Conservation (phyloP, 2,797 vertebrate genomes). For the Cyprinodon diabolis region DNA sequence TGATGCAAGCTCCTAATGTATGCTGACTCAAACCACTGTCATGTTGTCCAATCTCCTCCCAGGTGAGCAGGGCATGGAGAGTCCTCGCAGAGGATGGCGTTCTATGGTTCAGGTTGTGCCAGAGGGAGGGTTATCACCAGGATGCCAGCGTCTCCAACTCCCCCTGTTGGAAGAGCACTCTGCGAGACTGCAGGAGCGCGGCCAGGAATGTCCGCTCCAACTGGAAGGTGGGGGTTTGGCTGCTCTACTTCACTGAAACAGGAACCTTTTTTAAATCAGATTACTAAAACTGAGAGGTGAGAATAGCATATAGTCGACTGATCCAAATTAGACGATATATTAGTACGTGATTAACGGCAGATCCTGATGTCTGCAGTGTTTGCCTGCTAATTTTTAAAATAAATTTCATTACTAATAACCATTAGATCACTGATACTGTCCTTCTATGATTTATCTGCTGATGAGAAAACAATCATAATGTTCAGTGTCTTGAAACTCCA, state of each 20-base stretch:
- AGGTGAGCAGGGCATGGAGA: constrained; percentile 95
- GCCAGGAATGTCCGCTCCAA: constrained; percentile 86
- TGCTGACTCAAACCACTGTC: constrained; percentile 49
- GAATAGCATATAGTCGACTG: background rate
- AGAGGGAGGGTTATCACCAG: constrained; percentile 84
- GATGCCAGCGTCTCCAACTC: constrained; percentile 84
- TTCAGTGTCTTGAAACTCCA: constrained; percentile 28
- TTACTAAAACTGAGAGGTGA: background rate
- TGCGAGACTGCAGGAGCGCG: constrained; percentile 86
- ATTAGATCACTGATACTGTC: background rate
- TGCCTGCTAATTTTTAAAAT: background rate
- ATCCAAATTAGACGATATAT: background rate
- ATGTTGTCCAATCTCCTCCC: constrained; percentile 49
- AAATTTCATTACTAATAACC: background rate
- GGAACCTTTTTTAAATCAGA: background rate
- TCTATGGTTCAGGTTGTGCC: constrained; percentile 90
- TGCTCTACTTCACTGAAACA: background rate
- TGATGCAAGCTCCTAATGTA: constrained; percentile 55
- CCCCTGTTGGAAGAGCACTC: constrained; percentile 91
- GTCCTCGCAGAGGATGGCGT: constrained; percentile 91
- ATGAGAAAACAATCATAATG: background rate
- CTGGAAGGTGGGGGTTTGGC: constrained; percentile 88
- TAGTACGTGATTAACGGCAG: background rate
- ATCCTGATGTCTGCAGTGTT: background rate
- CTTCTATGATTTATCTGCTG: background rate